A percentile compares a stretch with the other conserved stretches of the same genome.
Evolutionary conservation across 2,888 invertebrate species (phyloP).

Genomic region (Eristalinus aeneus): DNA sequence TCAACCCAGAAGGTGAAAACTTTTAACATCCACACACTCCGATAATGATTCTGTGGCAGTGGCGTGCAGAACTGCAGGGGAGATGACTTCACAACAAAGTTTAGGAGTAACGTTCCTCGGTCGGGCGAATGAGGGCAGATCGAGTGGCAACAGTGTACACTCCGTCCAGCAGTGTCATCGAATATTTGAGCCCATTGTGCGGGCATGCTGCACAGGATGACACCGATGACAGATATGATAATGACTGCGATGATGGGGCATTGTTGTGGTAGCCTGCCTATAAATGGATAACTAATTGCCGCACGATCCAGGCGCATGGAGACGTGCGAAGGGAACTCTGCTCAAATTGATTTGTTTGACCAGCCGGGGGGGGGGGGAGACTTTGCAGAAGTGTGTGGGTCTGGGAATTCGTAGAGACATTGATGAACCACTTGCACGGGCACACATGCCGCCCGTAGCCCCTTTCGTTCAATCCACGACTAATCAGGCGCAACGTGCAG

Average conservation of each 20-base stretch:
- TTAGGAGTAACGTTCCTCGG: background rate
- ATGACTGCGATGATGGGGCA: slow-evolving; percentile 53
- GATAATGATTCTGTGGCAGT: slow-evolving; percentile 22
- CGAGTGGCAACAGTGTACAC: slow-evolving; percentile 44
- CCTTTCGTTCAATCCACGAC: background rate
- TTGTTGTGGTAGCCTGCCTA: slow-evolving; percentile 45
- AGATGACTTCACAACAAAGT: slow-evolving; percentile 34
- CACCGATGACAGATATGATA: slow-evolving; percentile 50
- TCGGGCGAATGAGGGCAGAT: background rate
- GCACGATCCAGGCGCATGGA: background rate
- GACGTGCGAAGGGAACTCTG: background rate
- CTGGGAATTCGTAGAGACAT: background rate
- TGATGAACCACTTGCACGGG: background rate
- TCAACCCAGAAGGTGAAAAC: slow-evolving; percentile 45
- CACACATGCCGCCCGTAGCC: background rate
- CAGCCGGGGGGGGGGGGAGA: background rate
- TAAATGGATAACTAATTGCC: slow-evolving; percentile 58
- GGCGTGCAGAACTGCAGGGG: background rate
- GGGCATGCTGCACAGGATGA: slow-evolving; percentile 34
- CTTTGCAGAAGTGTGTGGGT: background rate
- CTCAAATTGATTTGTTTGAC: slow-evolving; percentile 15
- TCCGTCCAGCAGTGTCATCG: slow-evolving; percentile 41
- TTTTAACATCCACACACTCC: slow-evolving; percentile 48
- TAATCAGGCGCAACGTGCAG: slow-evolving; percentile 22
- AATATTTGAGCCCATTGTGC: slow-evolving; percentile 42